phyloP scores from a whole-genome alignment of 64 coral and sea anemone genomes.

The Acropora yongei region DNA sequence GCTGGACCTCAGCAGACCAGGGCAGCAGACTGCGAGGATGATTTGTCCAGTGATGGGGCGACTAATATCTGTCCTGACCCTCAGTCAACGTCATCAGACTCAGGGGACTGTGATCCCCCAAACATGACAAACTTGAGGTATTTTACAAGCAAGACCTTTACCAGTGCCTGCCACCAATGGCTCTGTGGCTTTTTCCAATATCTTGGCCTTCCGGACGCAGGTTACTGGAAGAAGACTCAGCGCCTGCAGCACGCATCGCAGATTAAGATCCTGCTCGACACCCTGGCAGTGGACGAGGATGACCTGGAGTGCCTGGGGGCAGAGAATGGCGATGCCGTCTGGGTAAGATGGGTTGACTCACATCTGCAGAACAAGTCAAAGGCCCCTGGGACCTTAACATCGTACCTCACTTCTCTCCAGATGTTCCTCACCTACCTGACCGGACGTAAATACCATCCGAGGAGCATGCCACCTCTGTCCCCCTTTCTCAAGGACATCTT shows the following conservation, averaged over 20 bases:
- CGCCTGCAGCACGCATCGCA: neutral
- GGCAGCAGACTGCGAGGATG: too few species aligned
- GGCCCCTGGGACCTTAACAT: neutral
- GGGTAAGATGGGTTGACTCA: neutral
- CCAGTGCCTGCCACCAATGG: neutral
- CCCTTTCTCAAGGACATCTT: too few species aligned
- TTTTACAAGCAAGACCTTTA: neutral
- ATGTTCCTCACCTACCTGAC: neutral
- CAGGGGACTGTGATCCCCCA: too few species aligned
- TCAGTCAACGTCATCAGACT: too few species aligned
- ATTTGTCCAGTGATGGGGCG: too few species aligned
- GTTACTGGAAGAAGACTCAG: neutral
- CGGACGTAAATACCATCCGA: too few species aligned
- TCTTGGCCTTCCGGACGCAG: neutral
- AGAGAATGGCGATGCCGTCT: neutral
- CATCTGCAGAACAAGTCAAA: neutral
- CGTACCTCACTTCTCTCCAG: conserved; percentile 2
- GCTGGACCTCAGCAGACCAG: too few species aligned
- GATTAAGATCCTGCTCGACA: neutral
- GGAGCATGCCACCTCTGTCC: too few species aligned
- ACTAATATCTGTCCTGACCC: too few species aligned
- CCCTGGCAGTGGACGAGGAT: neutral
- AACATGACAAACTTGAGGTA: neutral
- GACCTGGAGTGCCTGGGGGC: neutral
- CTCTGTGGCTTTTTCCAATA: neutral